Evolutionary conservation across 2,113 vertebrate species (phyloP).

Genomic region (Callionymus lyra): DNA sequence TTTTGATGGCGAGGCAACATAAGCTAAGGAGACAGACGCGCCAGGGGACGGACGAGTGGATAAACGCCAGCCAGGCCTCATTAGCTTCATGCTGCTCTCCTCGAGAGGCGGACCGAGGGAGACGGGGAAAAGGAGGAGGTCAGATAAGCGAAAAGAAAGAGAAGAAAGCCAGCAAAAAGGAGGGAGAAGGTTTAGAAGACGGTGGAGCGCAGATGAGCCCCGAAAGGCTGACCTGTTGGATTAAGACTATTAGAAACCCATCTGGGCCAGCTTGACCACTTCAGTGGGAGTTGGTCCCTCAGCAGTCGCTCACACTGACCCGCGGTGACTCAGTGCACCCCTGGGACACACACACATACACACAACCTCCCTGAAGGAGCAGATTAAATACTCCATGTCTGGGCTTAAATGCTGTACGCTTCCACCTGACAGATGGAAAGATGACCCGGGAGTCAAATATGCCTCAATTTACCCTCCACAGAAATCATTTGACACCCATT

Average conservation of each 20-base stretch:
- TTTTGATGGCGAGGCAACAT: conserved; percentile 31
- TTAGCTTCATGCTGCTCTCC: conserved; percentile 59
- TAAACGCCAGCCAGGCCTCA: conserved; percentile 64
- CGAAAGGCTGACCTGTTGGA: conserved; percentile 57
- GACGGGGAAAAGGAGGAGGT: conserved; percentile 31
- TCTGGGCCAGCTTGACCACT: conserved; percentile 64
- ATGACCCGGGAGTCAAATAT: conserved; percentile 24
- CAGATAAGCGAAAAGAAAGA: conserved; percentile 53
- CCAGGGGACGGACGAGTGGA: conserved; percentile 47
- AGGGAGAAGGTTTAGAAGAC: conserved; percentile 42
- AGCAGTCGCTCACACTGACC: conserved; percentile 50
- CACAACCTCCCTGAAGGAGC: conserved; percentile 18
- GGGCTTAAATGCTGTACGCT: conserved; percentile 31
- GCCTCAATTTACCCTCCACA: conserved; percentile 19
- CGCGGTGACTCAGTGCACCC: conserved; percentile 34
- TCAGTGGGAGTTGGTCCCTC: conserved; percentile 50
- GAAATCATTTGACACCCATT: neutral
- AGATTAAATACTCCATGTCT: conserved; percentile 34
- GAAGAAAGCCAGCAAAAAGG: conserved; percentile 42
- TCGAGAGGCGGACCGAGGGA: conserved; percentile 51
- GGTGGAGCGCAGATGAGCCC: conserved; percentile 21
- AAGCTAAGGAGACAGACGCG: conserved; percentile 14
- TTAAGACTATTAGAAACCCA: conserved; percentile 65
- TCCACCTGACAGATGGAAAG: conserved; percentile 35
- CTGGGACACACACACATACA: conserved; percentile 24